A percentile compares a stretch with the other conserved stretches of the same genome.
phyloP scores from a whole-genome alignment of 1,140 invertebrate species.

The Trichonephila inaurata region DNA sequence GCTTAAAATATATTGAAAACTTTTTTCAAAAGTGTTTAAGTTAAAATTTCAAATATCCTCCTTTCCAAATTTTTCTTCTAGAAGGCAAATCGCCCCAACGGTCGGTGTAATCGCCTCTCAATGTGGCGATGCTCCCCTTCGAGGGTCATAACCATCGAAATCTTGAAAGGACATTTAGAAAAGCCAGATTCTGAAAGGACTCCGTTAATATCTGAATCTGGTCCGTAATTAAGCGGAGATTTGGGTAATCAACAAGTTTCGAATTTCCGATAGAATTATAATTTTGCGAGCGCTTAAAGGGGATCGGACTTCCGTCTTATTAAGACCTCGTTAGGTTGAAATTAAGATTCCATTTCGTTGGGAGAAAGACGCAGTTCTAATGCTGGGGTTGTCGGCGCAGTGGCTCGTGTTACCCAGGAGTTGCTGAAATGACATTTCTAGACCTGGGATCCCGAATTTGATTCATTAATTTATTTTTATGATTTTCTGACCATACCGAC shows the following conservation, averaged over 20 bases:
- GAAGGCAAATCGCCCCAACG: too few relatives aligned
- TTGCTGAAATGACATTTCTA: too few relatives aligned
- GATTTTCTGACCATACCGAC: too few relatives aligned
- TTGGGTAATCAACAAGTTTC: constrained; percentile 71
- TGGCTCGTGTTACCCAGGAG: too few relatives aligned
- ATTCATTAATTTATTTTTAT: too few relatives aligned
- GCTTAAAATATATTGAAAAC: too few relatives aligned
- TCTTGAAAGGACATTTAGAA: constrained; percentile 66
- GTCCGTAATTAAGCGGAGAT: constrained; percentile 63
- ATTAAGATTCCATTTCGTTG: constrained; percentile 41
- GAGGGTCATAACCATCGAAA: constrained; percentile 49
- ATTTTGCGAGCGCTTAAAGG: constrained; percentile 42
- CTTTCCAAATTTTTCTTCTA: too few relatives aligned
- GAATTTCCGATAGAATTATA: constrained; percentile 74
- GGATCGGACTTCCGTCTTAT: constrained; percentile 48
- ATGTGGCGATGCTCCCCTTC: constrained; percentile 26
- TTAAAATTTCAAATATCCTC: too few relatives aligned
- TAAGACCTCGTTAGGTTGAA: constrained; percentile 52
- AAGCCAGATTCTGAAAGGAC: constrained; percentile 44
- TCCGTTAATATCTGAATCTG: constrained; percentile 65
- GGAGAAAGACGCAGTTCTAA: too few relatives aligned
- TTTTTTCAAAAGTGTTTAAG: too few relatives aligned
- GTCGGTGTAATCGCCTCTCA: neutral
- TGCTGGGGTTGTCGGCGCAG: too few relatives aligned
- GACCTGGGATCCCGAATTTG: too few relatives aligned